These are phyloP conservation scores for Oscheius myriophilus DNA, from an alignment of 2,888 invertebrate species.

Conservation along the genomic window DNA sequence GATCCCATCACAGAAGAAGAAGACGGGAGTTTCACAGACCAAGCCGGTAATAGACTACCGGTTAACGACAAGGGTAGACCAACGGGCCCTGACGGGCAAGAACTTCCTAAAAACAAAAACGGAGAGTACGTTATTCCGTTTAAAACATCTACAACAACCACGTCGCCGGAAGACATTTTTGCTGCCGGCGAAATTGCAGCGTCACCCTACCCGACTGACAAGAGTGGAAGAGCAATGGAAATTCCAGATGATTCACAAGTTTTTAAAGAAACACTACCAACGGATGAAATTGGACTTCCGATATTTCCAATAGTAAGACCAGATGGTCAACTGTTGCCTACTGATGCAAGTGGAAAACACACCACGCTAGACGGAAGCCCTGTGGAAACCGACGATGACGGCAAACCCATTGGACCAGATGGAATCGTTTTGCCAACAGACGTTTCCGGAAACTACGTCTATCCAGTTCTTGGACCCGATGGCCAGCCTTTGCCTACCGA, in stretches of 20 bases:
- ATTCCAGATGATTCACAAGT: slow-evolving; percentile 37
- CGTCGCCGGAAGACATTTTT: slow-evolving; percentile 35
- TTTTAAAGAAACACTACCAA: slow-evolving; percentile 29
- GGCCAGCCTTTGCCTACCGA: slow-evolving; percentile 49
- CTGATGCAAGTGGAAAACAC: slow-evolving; percentile 35
- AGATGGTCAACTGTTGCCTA: slow-evolving; percentile 38
- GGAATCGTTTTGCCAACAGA: slow-evolving; percentile 48
- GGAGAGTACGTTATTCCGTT: slow-evolving; percentile 60
- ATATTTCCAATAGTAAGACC: slow-evolving; percentile 33
- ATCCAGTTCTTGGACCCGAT: slow-evolving; percentile 43
- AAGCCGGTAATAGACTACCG: slow-evolving; percentile 41
- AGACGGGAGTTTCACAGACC: slow-evolving; percentile 46
- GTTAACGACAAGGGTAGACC: slow-evolving; percentile 51
- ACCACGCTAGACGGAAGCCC: slow-evolving; percentile 29
- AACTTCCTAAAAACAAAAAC: slow-evolving; percentile 53
- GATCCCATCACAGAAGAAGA: slow-evolving; percentile 47
- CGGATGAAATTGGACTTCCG: slow-evolving; percentile 25
- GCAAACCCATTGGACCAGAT: slow-evolving; percentile 43
- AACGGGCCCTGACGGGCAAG: slow-evolving; percentile 51
- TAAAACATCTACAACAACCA: slow-evolving; percentile 21
- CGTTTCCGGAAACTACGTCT: slow-evolving; percentile 39
- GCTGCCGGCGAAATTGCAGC: slow-evolving; percentile 44
- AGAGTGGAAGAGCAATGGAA: slow-evolving; percentile 30
- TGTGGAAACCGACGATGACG: slow-evolving; percentile 40
- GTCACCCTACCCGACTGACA: slow-evolving; percentile 37